A percentile compares a stretch with the other conserved stretches of the same genome.
phyloP scores from a whole-genome alignment of 2,888 invertebrate species.

The Drosophila algonquin region DNA sequence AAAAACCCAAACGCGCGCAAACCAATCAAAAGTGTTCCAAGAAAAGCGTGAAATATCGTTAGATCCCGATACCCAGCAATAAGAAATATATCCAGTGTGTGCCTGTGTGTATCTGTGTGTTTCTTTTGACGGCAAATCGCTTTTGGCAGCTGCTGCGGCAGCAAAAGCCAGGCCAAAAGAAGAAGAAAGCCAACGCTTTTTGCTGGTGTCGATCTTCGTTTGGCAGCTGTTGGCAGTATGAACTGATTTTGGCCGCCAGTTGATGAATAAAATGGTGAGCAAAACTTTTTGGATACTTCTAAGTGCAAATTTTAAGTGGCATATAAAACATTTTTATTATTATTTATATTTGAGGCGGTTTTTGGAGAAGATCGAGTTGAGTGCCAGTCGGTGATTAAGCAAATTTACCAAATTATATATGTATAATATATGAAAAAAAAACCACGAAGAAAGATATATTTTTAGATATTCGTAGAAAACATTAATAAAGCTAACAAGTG shows the following conservation, averaged over 20 bases:
- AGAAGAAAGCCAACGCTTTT: conserved; percentile 50
- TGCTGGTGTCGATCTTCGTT: conserved; percentile 66
- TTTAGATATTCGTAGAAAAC: too few relatives aligned
- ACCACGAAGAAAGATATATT: too few relatives aligned
- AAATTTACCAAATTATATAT: background rate
- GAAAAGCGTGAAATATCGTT: conserved; percentile 56
- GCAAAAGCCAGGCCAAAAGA: conserved; percentile 44
- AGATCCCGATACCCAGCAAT: conserved; percentile 39
- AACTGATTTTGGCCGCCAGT: conserved; percentile 74
- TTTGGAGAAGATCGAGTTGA: background rate
- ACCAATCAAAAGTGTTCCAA: conserved; percentile 57
- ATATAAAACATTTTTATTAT: conserved; percentile 35
- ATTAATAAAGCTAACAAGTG: background rate
- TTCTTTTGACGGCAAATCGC: conserved; percentile 51
- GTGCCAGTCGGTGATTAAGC: background rate
- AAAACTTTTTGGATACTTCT: conserved; percentile 18
- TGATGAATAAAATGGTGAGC: conserved; percentile 76
- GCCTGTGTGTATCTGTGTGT: conserved; percentile 44
- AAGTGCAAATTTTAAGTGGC: conserved; percentile 40
- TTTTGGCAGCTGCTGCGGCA: conserved; percentile 60
- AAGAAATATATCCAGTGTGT: conserved; percentile 47
- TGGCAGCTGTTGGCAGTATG: conserved; percentile 80
- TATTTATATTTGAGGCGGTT: background rate
- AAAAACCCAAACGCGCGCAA: conserved; percentile 56
- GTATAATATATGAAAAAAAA: too few relatives aligned